Conservation (phyloP, 2,113 vertebrate species). For the Manacus vitellinus region DNA sequence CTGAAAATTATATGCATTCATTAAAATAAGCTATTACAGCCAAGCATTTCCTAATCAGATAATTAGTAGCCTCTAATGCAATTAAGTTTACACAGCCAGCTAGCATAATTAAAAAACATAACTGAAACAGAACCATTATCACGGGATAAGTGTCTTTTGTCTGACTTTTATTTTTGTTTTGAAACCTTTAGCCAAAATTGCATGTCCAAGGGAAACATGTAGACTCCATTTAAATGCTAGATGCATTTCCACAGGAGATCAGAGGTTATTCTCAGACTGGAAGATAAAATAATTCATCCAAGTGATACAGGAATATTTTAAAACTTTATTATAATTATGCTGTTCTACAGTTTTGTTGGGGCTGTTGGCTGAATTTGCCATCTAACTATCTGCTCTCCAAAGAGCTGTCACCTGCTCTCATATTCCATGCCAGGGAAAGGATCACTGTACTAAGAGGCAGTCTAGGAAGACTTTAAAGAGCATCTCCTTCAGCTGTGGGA, state of each 20-base stretch:
- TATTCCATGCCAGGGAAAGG: background rate
- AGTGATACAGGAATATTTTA: conserved; percentile 5
- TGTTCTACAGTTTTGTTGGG: background rate
- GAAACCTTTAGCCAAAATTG: background rate
- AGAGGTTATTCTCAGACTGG: conserved; percentile 29
- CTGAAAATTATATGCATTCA: conserved; percentile 25
- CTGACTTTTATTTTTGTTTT: conserved; percentile 21
- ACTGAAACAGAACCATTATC: conserved; percentile 3
- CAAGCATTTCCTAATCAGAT: conserved; percentile 47
- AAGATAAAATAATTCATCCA: background rate
- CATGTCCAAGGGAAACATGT: background rate
- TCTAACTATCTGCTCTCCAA: background rate
- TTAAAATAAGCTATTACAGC: conserved; percentile 41
- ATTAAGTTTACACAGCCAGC: conserved; percentile 22
- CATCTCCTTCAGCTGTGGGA: background rate
- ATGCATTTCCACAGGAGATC: background rate
- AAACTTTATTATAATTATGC: background rate
- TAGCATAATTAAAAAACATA: conserved; percentile 40
- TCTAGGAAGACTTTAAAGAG: background rate
- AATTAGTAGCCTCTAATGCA: conserved; percentile 51
- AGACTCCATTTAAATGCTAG: background rate
- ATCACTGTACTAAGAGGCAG: background rate
- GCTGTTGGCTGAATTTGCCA: background rate
- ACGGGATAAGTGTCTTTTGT: background rate
- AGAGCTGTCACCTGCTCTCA: background rate